Evolutionary conservation across 2,888 invertebrate genomes (phyloP).

Genomic region (Leptinotarsa tumamoca): DNA sequence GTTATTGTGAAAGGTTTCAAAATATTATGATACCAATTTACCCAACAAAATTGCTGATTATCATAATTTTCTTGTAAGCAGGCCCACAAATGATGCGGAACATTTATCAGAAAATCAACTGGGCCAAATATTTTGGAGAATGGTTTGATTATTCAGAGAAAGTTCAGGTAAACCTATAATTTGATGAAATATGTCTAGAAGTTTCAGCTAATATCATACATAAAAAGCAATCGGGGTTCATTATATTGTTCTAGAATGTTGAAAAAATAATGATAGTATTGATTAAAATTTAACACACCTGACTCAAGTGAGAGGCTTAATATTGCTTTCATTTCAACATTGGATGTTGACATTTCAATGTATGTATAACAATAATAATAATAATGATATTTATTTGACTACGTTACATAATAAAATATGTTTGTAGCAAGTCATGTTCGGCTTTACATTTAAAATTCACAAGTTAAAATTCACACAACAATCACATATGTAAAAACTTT

Average conservation of each 20-base stretch:
- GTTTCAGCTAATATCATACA: not conserved
- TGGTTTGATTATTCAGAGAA: constrained; percentile 7
- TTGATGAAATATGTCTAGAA: not conserved
- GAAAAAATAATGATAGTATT: not conserved
- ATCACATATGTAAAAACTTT: too few species aligned
- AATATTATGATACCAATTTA: not conserved
- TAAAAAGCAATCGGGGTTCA: not conserved
- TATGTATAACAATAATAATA: too few species aligned
- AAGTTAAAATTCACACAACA: too few species aligned
- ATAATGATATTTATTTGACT: too few species aligned
- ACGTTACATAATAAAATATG: too few species aligned
- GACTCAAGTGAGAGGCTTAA: too few species aligned
- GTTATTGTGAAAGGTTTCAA: not conserved
- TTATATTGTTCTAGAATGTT: not conserved
- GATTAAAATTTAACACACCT: not conserved
- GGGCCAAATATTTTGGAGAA: not conserved
- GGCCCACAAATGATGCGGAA: not conserved
- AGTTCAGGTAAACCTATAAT: not conserved
- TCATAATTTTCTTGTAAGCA: not conserved
- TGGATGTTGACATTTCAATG: too few species aligned
- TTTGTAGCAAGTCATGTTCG: too few species aligned
- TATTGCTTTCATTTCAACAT: too few species aligned
- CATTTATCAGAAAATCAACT: not conserved
- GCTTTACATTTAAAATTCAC: too few species aligned
- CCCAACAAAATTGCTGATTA: not conserved